Percentiles rank a stretch among this genome's conserved stretches.
Evolutionary conservation across 2,888 invertebrate species (phyloP).

Genomic region (Orthosia gracilis): DNA sequence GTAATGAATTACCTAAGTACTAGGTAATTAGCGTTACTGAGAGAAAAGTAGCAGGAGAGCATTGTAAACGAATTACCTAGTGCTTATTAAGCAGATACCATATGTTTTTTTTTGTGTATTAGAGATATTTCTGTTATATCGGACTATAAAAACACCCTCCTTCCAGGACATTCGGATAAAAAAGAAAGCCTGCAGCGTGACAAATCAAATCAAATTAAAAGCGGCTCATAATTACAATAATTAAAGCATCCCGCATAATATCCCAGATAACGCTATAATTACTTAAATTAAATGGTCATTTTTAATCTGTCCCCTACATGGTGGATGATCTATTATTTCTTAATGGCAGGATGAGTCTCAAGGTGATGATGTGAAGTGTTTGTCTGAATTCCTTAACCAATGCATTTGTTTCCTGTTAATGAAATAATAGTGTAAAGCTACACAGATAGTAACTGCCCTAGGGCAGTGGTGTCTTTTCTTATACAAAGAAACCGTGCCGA

Average conservation of each 20-base stretch:
- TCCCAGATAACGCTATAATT: slow-evolving; percentile 62
- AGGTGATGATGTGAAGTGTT: slow-evolving; percentile 4
- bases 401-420: background rate
- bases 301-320: slow-evolving; percentile 20
- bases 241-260: slow-evolving; percentile 70
- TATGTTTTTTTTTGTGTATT: too few species aligned
- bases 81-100: too few species aligned
- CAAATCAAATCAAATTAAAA: slow-evolving; percentile 72
- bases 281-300: slow-evolving; percentile 66
- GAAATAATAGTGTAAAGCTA: slow-evolving; percentile 1
- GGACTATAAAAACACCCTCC: background rate
- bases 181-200: slow-evolving; percentile 57
- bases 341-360: slow-evolving; percentile 43
- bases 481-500: too few species aligned
- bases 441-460: background rate
- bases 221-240: slow-evolving; percentile 47
- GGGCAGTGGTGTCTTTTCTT: too few species aligned
- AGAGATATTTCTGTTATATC: background rate
- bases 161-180: background rate
- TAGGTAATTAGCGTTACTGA: too few species aligned
- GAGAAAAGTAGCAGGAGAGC: too few species aligned
- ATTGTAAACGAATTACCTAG: too few species aligned
- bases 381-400: background rate
- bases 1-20: too few species aligned
- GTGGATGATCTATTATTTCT: slow-evolving; percentile 10